Percentiles rank a stretch among this genome's conserved stretches.
phyloP scores from a whole-genome alignment of 2,888 invertebrate species.

The Cataglyphis albicans region DNA sequence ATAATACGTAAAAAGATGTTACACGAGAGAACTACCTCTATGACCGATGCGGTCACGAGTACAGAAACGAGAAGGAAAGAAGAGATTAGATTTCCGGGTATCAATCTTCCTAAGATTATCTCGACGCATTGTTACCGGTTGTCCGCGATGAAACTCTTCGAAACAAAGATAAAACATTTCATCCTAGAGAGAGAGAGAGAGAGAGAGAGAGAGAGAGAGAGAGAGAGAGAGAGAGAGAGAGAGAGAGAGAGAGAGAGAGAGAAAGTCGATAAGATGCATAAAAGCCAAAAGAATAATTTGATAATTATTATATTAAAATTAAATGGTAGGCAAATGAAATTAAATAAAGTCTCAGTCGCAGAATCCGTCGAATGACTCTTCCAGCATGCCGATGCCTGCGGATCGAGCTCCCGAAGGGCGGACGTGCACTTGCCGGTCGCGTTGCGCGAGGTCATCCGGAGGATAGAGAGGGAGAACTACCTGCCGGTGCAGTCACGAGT shows the following conservation, averaged over 20 bases:
- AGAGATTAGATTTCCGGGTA: conserved; percentile 43
- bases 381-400: not conserved
- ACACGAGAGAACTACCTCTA: conserved; percentile 24
- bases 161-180: conserved; percentile 32
- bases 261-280: not conserved
- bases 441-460: conserved; percentile 69
- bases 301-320: conserved; percentile 16
- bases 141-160: conserved; percentile 43
- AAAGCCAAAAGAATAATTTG: not conserved
- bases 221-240: too few species aligned
- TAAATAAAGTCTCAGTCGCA: not conserved
- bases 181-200: not conserved
- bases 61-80: conserved; percentile 43
- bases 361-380: conserved; percentile 32
- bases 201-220: too few species aligned
- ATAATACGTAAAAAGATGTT: conserved; percentile 39
- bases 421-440: conserved; percentile 68
- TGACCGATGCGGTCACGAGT: conserved; percentile 65
- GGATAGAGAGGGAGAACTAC: conserved; percentile 63
- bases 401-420: conserved; percentile 54
- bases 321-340: not conserved
- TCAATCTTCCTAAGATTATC: conserved; percentile 51
- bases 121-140: conserved; percentile 43
- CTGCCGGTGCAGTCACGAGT: conserved; percentile 65
- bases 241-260: too few species aligned